Percentiles rank a stretch among this genome's conserved stretches.
phyloP scores from a whole-genome alignment of 2,797 vertebrate species.

The Heterohyrax brucei region DNA sequence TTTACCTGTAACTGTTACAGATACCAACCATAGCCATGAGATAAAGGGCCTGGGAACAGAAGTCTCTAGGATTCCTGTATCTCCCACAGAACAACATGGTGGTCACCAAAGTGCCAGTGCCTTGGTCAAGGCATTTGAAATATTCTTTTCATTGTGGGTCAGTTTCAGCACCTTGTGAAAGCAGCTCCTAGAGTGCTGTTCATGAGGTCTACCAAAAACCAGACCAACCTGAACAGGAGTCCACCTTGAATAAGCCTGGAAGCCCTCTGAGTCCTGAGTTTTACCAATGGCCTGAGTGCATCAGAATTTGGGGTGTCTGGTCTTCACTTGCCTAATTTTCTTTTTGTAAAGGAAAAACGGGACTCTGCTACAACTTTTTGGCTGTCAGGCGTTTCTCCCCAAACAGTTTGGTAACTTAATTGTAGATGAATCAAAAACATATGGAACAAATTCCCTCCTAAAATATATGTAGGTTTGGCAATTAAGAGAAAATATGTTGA shows the following conservation, averaged over 20 bases:
- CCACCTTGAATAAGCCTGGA: background rate
- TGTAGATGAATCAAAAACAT: constrained; percentile 68
- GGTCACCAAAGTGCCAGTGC: background rate
- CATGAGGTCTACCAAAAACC: background rate
- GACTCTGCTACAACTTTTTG: background rate
- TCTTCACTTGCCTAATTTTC: background rate
- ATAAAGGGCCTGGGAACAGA: background rate
- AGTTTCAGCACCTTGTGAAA: background rate
- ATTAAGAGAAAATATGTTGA: constrained; percentile 59
- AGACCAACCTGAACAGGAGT: background rate
- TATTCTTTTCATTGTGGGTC: background rate
- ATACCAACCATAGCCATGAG: background rate
- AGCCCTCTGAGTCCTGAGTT: background rate
- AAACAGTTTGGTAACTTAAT: constrained; percentile 58
- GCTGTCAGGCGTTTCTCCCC: constrained; percentile 18
- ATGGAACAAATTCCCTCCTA: constrained; percentile 62
- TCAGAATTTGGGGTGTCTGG: background rate
- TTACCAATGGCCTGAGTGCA: background rate
- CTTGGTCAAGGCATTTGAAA: background rate
- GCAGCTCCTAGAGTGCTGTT: background rate
- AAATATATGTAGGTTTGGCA: constrained; percentile 54
- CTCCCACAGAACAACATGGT: background rate
- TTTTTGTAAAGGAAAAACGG: constrained; percentile 53
- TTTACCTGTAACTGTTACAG: background rate
- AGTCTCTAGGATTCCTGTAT: background rate